These are phyloP conservation scores for Cinara cedri DNA, from an alignment of 2,888 invertebrate genomes.

Conservation along the genomic window DNA sequence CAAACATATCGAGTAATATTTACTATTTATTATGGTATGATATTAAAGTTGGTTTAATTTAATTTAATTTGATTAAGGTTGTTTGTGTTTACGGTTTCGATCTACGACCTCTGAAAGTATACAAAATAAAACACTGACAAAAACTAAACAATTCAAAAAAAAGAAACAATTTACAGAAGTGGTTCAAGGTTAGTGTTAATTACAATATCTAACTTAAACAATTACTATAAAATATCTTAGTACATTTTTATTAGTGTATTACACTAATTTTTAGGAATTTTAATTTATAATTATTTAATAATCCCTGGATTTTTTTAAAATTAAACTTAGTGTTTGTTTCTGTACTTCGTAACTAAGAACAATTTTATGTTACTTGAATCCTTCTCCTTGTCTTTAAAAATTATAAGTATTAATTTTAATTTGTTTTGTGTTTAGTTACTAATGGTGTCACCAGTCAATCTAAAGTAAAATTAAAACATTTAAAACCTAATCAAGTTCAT, in stretches of 20 bases:
- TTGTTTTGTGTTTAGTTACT: slow-evolving; percentile 67
- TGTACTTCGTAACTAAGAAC: background rate
- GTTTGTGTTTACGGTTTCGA: background rate
- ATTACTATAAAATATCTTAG: no score
- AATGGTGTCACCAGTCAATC: slow-evolving; percentile 70
- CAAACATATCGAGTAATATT: slow-evolving; percentile 12
- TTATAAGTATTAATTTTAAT: background rate
- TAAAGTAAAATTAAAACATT: slow-evolving; percentile 72
- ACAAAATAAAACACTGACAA: slow-evolving; percentile 30
- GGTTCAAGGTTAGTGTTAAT: slow-evolving; percentile 68
- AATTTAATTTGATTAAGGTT: background rate
- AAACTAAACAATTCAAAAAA: slow-evolving; percentile 62
- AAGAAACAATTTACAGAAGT: slow-evolving; percentile 72
- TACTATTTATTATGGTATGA: background rate
- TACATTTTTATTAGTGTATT: no score
- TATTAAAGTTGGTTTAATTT: background rate
- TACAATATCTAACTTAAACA: slow-evolving; percentile 16
- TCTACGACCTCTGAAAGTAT: slow-evolving; percentile 33
- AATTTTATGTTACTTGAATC: no score
- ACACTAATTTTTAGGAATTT: no score
- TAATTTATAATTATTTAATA: no score
- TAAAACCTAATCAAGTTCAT: slow-evolving; percentile 72
- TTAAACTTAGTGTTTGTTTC: background rate
- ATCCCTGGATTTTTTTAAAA: no score
- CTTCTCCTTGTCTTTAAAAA: no score